Percentiles rank a stretch among this genome's conserved stretches.
These are phyloP conservation scores for Zaprionus ornatus DNA, from an alignment of 1,140 invertebrate genomes.

Conservation along the genomic window DNA sequence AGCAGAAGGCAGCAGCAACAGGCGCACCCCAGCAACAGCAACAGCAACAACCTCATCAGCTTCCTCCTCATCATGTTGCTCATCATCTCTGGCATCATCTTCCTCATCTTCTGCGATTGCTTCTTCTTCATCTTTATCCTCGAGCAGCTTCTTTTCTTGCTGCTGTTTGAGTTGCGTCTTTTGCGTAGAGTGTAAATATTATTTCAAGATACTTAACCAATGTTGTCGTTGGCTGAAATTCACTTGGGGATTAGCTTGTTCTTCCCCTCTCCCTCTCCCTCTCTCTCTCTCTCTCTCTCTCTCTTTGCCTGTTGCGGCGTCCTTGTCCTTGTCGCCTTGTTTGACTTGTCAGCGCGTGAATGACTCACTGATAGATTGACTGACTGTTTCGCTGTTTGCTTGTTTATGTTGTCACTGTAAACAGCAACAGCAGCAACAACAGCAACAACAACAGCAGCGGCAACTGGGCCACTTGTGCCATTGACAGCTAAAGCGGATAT, in stretches of 20 bases:
- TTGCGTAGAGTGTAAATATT: slow-evolving; percentile 79
- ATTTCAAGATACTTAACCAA: slow-evolving; percentile 76
- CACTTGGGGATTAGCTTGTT: slow-evolving; percentile 64
- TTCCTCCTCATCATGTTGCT: slow-evolving; percentile 10
- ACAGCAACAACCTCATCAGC: neutral
- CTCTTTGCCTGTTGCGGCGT: slow-evolving; percentile 16
- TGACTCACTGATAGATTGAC: slow-evolving; percentile 71
- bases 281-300: neutral
- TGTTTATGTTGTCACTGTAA: slow-evolving; percentile 64
- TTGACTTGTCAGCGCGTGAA: slow-evolving; percentile 74
- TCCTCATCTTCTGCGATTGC: neutral
- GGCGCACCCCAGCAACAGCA: slow-evolving; percentile 11
- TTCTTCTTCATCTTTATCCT: neutral
- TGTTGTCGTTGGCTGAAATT: slow-evolving; percentile 62
- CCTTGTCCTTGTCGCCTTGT: slow-evolving; percentile 67
- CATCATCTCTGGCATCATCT: neutral
- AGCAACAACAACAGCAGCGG: neutral
- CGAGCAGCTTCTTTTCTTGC: slow-evolving; percentile 6
- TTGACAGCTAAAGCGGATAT: slow-evolving; percentile 58
- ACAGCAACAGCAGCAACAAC: slow-evolving; percentile 18
- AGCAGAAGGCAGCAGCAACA: neutral
- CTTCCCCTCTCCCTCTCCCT: neutral
- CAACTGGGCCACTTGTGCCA: slow-evolving; percentile 37
- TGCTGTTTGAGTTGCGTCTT: slow-evolving; percentile 71
- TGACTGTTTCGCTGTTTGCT: slow-evolving; percentile 35